Percentiles rank a stretch among this genome's conserved stretches.
These are phyloP conservation scores for Anhinga rufa DNA, from an alignment of 2,113 vertebrate genomes.

Conservation along the genomic window DNA sequence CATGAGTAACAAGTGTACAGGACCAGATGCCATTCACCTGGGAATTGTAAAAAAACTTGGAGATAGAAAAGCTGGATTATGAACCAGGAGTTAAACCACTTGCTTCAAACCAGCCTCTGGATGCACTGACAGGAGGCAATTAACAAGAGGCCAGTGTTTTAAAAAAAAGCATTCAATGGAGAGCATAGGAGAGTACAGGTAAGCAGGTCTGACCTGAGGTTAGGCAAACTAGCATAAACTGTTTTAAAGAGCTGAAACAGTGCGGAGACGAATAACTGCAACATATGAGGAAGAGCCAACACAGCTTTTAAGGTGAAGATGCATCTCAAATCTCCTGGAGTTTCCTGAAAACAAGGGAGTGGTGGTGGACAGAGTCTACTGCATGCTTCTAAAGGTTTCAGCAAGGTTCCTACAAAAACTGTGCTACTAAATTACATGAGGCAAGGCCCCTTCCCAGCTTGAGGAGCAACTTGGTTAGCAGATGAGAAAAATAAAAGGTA, in stretches of 20 bases:
- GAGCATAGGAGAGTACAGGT: not conserved
- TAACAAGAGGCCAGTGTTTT: not conserved
- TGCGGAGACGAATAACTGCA: not conserved
- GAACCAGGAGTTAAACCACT: not conserved
- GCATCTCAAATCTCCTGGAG: not conserved
- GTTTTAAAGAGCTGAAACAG: not conserved
- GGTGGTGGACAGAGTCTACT: not conserved
- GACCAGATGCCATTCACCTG: not conserved
- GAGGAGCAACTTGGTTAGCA: not conserved
- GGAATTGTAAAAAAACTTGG: not conserved
- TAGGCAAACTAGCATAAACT: not conserved
- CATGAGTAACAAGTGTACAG: not conserved
- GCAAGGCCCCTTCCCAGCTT: not conserved
- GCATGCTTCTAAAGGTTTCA: not conserved
- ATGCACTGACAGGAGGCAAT: not conserved
- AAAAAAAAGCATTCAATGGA: not conserved
- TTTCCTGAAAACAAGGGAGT: not conserved
- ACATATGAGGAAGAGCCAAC: not conserved
- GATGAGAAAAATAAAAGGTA: not conserved
- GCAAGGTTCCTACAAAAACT: not conserved
- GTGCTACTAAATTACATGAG: not conserved
- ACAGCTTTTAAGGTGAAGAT: not conserved
- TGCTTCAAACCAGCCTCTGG: not conserved
- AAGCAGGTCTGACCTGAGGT: not conserved
- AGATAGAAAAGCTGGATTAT: not conserved